Evolutionary conservation across 2,113 vertebrate genomes (phyloP), one percentile per base, ranked within the genome.

Genomic region (Cepphus grylle): DNA sequence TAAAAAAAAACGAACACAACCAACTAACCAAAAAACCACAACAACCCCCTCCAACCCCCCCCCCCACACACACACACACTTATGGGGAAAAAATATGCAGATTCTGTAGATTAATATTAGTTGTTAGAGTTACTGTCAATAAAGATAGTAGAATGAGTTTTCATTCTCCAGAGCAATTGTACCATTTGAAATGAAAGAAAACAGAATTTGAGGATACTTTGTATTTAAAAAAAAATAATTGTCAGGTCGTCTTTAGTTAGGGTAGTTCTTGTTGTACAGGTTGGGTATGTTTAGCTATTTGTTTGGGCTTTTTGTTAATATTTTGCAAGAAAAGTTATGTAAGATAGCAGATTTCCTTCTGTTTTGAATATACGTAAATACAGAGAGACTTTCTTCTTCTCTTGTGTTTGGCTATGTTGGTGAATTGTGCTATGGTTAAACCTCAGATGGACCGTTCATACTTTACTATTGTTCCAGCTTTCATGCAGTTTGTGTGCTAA

Each of bases 71-170:
- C 2, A 10, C 38, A 38, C 38, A 38, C 2, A 22, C 1, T 73
- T 72, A 3, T 6, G 3, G 7, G 0, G 3, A 0, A 3, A 2
- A 22, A 12, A 70, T 17, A 23, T 11, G 4, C 5, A 65, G 49
- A 30, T 59, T 6, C 6, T 63, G 2, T 23, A 47, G 20, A 16
- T 86, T 42, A 58, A 27, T 62, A 49, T 52, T 55, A 45, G 15
- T 16, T 61, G 27, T 55, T 55, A 63, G 26, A 63, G 45, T 49
- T 66, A 34, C 2, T 82, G 20, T 69, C 25, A 58, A 14, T 43
- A 80, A 79, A 36, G 6, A 9, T n/a, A 62, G 34, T 27, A 34
- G 6, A 69, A 65, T 8, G 3, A 0, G 1, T 8, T 73, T 90
- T 70, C 2, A 12, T 52, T 45, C 5, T 49, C 16, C 7, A 1